These are phyloP conservation scores for Oreochromis spilurus DNA, from an alignment of 2,113 vertebrate species.

Conservation along the genomic window DNA sequence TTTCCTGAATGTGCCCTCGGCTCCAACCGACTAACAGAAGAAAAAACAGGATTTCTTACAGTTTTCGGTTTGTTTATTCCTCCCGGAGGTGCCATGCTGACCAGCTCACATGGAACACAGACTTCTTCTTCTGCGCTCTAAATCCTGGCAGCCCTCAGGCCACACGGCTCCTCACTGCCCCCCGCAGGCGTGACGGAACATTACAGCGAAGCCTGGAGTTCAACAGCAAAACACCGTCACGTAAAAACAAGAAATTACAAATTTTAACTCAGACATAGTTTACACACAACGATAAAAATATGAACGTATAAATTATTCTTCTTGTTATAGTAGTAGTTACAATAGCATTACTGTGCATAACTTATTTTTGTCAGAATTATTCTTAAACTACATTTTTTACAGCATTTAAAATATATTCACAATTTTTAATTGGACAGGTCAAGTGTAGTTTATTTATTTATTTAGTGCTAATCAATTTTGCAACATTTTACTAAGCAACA, in stretches of 20 bases:
- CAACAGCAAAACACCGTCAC: not conserved
- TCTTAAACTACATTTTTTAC: not conserved
- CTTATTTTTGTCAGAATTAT: not conserved
- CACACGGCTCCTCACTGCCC: not conserved
- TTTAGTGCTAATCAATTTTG: not conserved
- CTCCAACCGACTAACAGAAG: not conserved
- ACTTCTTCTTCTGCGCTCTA: not conserved
- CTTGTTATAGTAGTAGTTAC: not conserved
- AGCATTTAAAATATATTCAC: not conserved
- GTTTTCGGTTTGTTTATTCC: conserved; percentile 76
- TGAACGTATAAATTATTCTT: not conserved
- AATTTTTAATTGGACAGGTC: not conserved
- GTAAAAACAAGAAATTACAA: not conserved
- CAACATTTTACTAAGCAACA: not conserved
- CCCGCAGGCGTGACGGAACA: not conserved
- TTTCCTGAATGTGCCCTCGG: not conserved
- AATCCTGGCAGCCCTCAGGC: not conserved
- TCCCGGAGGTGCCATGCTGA: conserved; percentile 57
- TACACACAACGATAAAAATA: not conserved
- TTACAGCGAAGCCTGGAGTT: not conserved
- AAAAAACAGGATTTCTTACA: conserved; percentile 31
- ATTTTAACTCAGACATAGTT: not conserved
- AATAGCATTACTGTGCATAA: not conserved
- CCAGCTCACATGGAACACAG: not conserved
- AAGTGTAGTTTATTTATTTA: not conserved